Evolutionary conservation across 2,113 vertebrate species (phyloP).

Genomic region (Hemibagrus wyckioides): DNA sequence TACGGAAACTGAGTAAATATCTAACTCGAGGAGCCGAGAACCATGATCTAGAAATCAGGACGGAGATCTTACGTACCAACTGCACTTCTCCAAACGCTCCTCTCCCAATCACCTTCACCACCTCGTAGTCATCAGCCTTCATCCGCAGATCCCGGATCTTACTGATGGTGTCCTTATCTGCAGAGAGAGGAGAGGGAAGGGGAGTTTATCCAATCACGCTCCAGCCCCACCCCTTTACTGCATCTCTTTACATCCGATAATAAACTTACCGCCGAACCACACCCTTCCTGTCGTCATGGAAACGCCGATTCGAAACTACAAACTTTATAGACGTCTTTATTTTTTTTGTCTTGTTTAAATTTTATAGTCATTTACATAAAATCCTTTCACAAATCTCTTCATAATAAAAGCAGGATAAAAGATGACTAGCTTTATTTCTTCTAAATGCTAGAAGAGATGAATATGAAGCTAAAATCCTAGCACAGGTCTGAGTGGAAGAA

Average conservation of each 20-base stretch:
- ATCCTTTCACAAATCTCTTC: background rate
- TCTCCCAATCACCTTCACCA: slow-evolving; percentile 98
- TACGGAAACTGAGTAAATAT: background rate
- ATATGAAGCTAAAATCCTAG: too few relatives aligned
- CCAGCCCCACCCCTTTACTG: background rate
- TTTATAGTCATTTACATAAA: background rate
- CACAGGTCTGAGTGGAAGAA: background rate
- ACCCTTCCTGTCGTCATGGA: background rate
- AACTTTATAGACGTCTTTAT: background rate
- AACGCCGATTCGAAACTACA: background rate
- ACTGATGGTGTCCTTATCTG: slow-evolving; percentile 97
- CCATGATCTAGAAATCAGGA: background rate
- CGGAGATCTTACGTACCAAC: slow-evolving; percentile 81
- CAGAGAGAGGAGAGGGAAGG: slow-evolving; percentile 14
- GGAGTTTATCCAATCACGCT: background rate
- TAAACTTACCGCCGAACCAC: background rate
- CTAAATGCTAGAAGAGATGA: background rate
- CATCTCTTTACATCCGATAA: background rate
- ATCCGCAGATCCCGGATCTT: slow-evolving; percentile 96
- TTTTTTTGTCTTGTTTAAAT: background rate
- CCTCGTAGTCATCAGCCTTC: slow-evolving; percentile 98
- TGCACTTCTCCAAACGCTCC: slow-evolving; percentile 98
- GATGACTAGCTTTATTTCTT: background rate
- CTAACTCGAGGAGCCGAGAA: background rate
- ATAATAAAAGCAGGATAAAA: background rate